phyloP scores from a whole-genome alignment of 2,888 invertebrate species.

The Hirtodrosophila histrioides region DNA sequence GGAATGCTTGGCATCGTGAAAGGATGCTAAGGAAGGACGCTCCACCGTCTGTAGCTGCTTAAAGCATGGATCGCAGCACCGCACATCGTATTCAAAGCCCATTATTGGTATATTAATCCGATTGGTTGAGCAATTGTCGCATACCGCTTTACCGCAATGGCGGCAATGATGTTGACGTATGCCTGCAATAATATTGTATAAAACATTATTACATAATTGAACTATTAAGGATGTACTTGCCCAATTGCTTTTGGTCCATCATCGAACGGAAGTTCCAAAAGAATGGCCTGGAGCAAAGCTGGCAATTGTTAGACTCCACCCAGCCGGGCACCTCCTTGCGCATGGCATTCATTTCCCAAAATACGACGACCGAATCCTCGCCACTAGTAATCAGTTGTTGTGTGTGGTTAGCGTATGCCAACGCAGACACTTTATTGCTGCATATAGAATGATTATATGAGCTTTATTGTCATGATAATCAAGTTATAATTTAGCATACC shows the following conservation, averaged over 20 bases:
- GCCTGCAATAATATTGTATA: slow-evolving; percentile 60
- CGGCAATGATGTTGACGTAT: slow-evolving; percentile 96
- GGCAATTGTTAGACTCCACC: slow-evolving; percentile 97
- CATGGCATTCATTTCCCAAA: slow-evolving; percentile 96
- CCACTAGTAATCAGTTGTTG: slow-evolving; percentile 94
- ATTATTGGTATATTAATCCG: slow-evolving; percentile 95
- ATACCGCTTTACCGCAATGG: slow-evolving; percentile 97
- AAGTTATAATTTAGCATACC: slow-evolving; percentile 85
- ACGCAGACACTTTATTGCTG: slow-evolving; percentile 95
- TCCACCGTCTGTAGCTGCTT: slow-evolving; percentile 92
- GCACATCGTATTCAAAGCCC: slow-evolving; percentile 99
- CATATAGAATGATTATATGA: slow-evolving; percentile 27
- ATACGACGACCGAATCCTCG: slow-evolving; percentile 95
- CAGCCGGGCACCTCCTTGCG: slow-evolving; percentile 97
- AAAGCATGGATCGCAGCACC: slow-evolving; percentile 97
- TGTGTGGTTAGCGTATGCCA: slow-evolving; percentile 92
- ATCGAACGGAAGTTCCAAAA: slow-evolving; percentile 99
- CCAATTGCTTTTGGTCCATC: slow-evolving; percentile 97
- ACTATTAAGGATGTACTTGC: slow-evolving; percentile 70
- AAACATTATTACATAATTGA: not conserved
- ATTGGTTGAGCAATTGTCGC: slow-evolving; percentile 95
- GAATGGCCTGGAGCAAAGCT: slow-evolving; percentile 97
- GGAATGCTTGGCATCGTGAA: slow-evolving; percentile 97
- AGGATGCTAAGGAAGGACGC: slow-evolving; percentile 96
- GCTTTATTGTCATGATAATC: not conserved